Conservation (phyloP, 1,140 invertebrate species). For the Chelonus insularis region DNA sequence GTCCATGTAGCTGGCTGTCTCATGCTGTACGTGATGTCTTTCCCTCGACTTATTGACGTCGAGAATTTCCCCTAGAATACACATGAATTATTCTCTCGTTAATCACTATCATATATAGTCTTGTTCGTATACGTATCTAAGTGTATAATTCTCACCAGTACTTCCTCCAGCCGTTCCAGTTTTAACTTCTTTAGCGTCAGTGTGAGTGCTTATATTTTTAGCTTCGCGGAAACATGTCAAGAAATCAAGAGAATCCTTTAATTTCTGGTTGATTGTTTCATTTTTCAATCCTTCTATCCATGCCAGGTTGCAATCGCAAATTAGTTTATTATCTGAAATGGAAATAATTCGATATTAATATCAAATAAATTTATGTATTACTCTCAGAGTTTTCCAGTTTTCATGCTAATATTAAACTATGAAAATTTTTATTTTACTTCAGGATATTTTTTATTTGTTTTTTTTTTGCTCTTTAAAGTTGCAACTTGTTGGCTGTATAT, state of each 20-base stretch:
- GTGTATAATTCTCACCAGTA: conserved; percentile 39
- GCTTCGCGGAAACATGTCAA: conserved; percentile 69
- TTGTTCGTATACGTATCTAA: background rate
- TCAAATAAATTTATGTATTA: too few relatives aligned
- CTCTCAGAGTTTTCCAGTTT: too few relatives aligned
- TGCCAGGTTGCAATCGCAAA: conserved; percentile 75
- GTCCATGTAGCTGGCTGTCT: conserved; percentile 22
- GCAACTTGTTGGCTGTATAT: too few relatives aligned
- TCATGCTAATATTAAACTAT: too few relatives aligned
- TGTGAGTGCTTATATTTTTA: conserved; percentile 45
- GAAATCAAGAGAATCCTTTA: conserved; percentile 68
- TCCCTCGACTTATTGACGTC: conserved; percentile 19
- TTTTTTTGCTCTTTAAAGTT: too few relatives aligned
- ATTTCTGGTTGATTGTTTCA: conserved; percentile 70
- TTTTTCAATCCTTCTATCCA: conserved; percentile 76
- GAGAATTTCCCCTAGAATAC: conserved; percentile 5
- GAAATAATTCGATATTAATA: too few relatives aligned
- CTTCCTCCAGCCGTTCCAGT: conserved; percentile 42
- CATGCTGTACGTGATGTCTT: conserved; percentile 20
- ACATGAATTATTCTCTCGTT: conserved; percentile 14
- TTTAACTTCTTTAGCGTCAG: conserved; percentile 39
- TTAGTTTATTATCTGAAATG: conserved; percentile 74
- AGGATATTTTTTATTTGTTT: too few relatives aligned
- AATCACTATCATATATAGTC: background rate
- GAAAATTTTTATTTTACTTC: too few relatives aligned